Evolutionary conservation across 2,888 invertebrate species (phyloP), one percentile per base, ranked within the genome.

Genomic region (Tromatobia lineatoria): DNA sequence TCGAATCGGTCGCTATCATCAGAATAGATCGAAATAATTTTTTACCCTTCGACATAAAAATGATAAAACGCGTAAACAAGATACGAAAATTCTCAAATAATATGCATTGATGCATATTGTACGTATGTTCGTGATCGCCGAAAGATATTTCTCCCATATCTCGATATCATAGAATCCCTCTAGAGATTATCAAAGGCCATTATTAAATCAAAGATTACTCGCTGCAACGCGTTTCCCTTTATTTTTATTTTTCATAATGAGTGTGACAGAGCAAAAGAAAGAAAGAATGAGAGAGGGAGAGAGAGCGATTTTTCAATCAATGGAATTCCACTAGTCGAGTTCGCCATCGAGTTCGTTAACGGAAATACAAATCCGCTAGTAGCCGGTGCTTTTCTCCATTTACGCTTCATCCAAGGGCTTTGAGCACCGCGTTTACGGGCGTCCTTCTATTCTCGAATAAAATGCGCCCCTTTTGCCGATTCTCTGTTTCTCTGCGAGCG

Each of bases 271-370:
- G 45, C n/a, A n/a, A n/a, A n/a, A 11, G 4, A 45, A 20, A 34
- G 34, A n/a, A 15, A 2, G 29, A 11, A 3, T 15, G 59, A 20
- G 15, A 7, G 25, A 42, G n/a, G 10, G 38, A 64, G 38, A 2
- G 20, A 20, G 18, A 11, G 52, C 45, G 29, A 67, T 69, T 81
- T 77, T 80, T 81, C 50, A 66, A 81, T 81, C 78, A 81, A 75
- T 81, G 57, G 34, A 78, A 70, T 77, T 57, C 25, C 74, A 67
- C 50, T 47, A 23, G 45, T 70, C 47, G 77, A 69, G 54, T 54
- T 74, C 11, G 11, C 23, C 29, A 66, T 75, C 57, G 54, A 74
- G 23, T 81, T 81, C 84, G 84, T 81, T 81, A 84, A 78, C 77
- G 77, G 50, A 76, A 74, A 78, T 77, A 80, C 80, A 75, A 74